These are phyloP conservation scores for Malachius bipustulatus DNA, from an alignment of 2,888 invertebrate species.

Conservation along the genomic window DNA sequence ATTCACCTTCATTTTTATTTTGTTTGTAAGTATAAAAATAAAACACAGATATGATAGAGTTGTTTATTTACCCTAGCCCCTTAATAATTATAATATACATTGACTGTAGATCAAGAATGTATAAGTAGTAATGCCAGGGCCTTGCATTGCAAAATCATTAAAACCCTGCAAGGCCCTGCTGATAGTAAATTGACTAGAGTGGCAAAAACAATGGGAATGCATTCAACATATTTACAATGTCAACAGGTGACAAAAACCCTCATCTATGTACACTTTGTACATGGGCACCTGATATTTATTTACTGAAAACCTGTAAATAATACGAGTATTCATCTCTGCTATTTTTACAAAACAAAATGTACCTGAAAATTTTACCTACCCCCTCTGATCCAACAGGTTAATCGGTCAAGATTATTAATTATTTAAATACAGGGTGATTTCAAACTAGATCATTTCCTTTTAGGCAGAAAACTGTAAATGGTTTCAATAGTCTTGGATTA, in stretches of 20 bases:
- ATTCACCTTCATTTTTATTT: too few relatives aligned
- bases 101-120: constrained; percentile 32
- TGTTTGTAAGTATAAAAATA: too few relatives aligned
- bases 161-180: constrained; percentile 4
- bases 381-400: background rate
- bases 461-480: too few relatives aligned
- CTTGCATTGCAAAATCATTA: constrained; percentile 8
- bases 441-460: too few relatives aligned
- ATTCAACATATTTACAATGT: constrained; percentile 30
- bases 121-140: constrained; percentile 24
- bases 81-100: constrained; percentile 33
- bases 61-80: constrained; percentile 32
- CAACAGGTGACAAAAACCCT: constrained; percentile 17
- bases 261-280: too few relatives aligned
- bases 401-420: too few relatives aligned
- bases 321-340: too few relatives aligned
- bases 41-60: too few relatives aligned
- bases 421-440: too few relatives aligned
- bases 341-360: background rate
- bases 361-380: background rate
- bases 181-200: constrained; percentile 32
- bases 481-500: too few relatives aligned
- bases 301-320: too few relatives aligned
- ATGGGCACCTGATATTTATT: too few relatives aligned
- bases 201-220: constrained; percentile 35